Percentiles rank a stretch among this genome's conserved stretches.
These are phyloP conservation scores for Peromyscus aztecus DNA, from an alignment of 2,797 vertebrate genomes.

Conservation along the genomic window DNA sequence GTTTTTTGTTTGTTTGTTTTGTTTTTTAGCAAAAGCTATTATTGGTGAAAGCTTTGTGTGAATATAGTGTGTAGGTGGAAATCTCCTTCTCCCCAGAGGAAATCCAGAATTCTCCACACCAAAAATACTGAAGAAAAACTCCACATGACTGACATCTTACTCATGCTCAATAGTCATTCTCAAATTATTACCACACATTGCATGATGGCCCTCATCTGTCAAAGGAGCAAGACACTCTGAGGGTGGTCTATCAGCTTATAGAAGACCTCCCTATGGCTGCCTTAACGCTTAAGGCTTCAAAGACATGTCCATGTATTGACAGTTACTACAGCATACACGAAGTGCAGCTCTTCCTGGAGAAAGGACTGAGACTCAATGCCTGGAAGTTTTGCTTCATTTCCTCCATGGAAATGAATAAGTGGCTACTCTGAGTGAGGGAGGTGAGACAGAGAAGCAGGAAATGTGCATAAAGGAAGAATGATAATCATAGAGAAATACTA, in stretches of 20 bases:
- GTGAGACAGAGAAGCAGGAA: background rate
- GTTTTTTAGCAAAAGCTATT: background rate
- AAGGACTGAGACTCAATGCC: background rate
- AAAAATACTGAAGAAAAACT: background rate
- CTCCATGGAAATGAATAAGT: background rate
- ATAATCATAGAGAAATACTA: background rate
- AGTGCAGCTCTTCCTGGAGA: background rate
- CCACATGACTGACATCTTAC: background rate
- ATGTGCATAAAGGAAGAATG: background rate
- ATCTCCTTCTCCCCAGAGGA: background rate
- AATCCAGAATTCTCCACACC: slow-evolving; percentile 30
- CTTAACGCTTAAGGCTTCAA: background rate
- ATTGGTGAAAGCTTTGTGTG: background rate
- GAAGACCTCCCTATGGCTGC: background rate
- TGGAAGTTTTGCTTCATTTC: background rate
- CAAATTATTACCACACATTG: background rate
- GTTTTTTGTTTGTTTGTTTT: background rate
- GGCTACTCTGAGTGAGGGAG: background rate
- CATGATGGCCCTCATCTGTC: background rate
- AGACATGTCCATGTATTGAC: background rate
- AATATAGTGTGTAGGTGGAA: background rate
- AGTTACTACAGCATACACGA: background rate
- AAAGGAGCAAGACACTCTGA: background rate
- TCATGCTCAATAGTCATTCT: background rate
- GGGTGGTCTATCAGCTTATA: background rate